phyloP scores from a whole-genome alignment of 2,113 vertebrate genomes.

The Mormyrus lacerda region DNA sequence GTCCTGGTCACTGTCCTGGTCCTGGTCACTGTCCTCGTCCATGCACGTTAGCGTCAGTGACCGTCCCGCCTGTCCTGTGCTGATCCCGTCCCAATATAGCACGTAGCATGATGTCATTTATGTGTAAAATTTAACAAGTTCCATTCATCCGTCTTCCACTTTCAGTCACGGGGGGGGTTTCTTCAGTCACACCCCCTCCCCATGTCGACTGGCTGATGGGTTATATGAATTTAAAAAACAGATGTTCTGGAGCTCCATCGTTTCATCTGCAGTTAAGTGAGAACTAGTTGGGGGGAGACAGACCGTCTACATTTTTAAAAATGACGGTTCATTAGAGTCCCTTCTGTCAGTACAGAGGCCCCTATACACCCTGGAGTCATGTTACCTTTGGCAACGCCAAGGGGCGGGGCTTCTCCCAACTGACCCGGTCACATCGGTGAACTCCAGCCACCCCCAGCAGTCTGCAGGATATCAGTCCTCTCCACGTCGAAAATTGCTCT shows the following conservation, averaged over 20 bases:
- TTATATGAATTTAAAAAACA: not conserved
- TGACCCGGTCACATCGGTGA: not conserved
- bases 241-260: not conserved
- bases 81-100: not conserved
- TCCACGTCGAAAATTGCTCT: not conserved
- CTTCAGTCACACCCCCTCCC: not conserved
- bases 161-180: not conserved
- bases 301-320: not conserved
- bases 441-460: not conserved
- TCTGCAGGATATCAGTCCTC: not conserved
- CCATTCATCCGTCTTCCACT: not conserved
- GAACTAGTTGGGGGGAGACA: not conserved
- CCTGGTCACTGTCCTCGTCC: not conserved
- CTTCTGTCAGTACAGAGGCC: not conserved
- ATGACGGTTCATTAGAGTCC: not conserved
- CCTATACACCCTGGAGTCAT: not conserved
- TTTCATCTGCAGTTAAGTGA: not conserved
- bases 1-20: not conserved
- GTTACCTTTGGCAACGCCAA: not conserved
- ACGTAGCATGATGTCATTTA: not conserved
- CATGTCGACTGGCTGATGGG: not conserved
- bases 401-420: not conserved
- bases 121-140: slow-evolving; percentile 33
- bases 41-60: not conserved
- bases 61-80: not conserved